Percentiles rank a stretch among this genome's conserved stretches.
Conservation (phyloP, 2,888 invertebrate genomes). For the Orchestes rusci region DNA sequence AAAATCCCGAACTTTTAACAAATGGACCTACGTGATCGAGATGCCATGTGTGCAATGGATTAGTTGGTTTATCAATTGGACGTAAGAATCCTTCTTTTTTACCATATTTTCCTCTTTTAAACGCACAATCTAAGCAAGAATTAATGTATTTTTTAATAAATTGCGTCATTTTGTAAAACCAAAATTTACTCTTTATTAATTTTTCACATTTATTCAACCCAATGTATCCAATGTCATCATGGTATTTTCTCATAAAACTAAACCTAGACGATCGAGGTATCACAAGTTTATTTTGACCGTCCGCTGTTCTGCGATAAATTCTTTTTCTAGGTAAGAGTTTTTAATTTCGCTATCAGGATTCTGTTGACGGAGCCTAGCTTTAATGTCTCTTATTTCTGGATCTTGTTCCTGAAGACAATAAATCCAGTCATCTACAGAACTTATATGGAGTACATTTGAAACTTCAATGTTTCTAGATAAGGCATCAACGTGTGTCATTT, state of each 20-base stretch:
- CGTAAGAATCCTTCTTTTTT: constrained; percentile 16
- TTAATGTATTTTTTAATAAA: constrained; percentile 23
- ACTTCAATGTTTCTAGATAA: constrained; percentile 2
- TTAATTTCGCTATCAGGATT: too few species aligned
- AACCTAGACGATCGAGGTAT: constrained; percentile 32
- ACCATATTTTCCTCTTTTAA: constrained; percentile 11
- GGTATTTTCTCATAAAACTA: constrained; percentile 33
- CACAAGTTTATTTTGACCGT: constrained; percentile 29
- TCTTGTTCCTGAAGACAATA: constrained; percentile 21
- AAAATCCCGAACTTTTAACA: constrained; percentile 10
- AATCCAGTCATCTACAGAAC: constrained; percentile 17
- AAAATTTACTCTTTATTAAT: constrained; percentile 29
- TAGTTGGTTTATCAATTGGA: constrained; percentile 17
- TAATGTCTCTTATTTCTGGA: too few species aligned
- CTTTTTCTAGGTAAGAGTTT: too few species aligned
- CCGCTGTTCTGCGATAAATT: constrained; percentile 20
- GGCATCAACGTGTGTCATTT: constrained; percentile 10
- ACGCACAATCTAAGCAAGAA: constrained; percentile 16
- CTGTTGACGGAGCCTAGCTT: too few species aligned
- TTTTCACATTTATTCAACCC: constrained; percentile 27
- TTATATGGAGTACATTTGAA: not conserved
- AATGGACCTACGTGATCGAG: constrained; percentile 22
- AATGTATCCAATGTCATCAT: constrained; percentile 36
- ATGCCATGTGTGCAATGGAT: constrained; percentile 22
- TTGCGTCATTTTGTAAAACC: constrained; percentile 13